Conservation (phyloP, 2,113 vertebrate genomes). For the Pycnonotus jocosus region DNA sequence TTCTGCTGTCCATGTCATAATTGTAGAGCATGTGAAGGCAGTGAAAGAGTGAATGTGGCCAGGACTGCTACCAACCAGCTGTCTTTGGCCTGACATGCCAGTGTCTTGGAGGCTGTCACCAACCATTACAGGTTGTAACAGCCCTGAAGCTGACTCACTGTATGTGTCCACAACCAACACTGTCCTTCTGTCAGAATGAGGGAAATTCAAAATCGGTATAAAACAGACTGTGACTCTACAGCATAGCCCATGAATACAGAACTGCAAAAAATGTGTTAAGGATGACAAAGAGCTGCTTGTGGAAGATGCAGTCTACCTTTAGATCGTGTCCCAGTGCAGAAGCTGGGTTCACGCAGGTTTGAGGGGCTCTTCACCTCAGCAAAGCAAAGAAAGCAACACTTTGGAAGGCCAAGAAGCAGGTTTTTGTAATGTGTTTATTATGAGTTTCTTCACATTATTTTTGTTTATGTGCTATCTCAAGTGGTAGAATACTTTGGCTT, state of each 20-base stretch:
- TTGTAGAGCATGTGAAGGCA: neutral
- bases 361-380: neutral
- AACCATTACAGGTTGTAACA: neutral
- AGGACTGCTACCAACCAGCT: neutral
- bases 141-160: neutral
- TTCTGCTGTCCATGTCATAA: neutral
- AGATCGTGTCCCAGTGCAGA: neutral
- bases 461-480: neutral
- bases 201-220: neutral
- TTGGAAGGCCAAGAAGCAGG: neutral
- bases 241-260: neutral
- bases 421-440: neutral
- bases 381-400: neutral
- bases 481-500: neutral
- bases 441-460: neutral
- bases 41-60: neutral
- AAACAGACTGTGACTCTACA: neutral
- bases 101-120: neutral
- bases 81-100: neutral
- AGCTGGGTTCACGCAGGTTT: neutral
- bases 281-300: neutral
- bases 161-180: neutral
- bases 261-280: neutral
- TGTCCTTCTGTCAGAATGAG: neutral
- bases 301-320: neutral